These are phyloP conservation scores for Eclectus roratus DNA, from an alignment of 2,113 vertebrate species.

Conservation along the genomic window DNA sequence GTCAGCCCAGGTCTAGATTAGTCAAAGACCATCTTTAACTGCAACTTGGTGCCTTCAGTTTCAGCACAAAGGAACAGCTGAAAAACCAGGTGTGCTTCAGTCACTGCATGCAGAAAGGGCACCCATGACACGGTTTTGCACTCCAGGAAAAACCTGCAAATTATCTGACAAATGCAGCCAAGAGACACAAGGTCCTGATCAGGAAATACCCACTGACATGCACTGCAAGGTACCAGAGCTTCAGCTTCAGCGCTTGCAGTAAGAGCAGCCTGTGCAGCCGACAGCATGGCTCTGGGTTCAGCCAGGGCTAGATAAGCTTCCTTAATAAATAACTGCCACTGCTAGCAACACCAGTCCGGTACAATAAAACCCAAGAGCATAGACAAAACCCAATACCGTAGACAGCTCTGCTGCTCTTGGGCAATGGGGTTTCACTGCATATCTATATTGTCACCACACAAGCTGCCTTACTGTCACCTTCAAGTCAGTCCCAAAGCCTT, in stretches of 20 bases:
- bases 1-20: not conserved
- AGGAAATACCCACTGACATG: accelerated
- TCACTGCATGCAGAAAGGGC: not conserved
- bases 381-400: not conserved
- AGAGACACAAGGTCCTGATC: not conserved
- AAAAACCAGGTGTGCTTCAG: not conserved
- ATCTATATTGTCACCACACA: not conserved
- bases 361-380: not conserved
- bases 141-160: not conserved
- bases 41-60: not conserved
- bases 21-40: not conserved
- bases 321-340: not conserved
- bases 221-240: not conserved
- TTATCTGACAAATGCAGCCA: not conserved
- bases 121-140: no score
- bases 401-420: not conserved
- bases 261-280: accelerated
- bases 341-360: not conserved
- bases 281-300: not conserved
- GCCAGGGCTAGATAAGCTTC: not conserved
- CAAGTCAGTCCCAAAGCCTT: not conserved
- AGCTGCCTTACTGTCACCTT: not conserved
- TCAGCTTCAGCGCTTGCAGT: accelerated
- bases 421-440: not conserved
- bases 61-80: not conserved